Base-by-base conservation (phyloP, 1,140 invertebrate species). In the Pseudomyrmex sp. region DNA sequence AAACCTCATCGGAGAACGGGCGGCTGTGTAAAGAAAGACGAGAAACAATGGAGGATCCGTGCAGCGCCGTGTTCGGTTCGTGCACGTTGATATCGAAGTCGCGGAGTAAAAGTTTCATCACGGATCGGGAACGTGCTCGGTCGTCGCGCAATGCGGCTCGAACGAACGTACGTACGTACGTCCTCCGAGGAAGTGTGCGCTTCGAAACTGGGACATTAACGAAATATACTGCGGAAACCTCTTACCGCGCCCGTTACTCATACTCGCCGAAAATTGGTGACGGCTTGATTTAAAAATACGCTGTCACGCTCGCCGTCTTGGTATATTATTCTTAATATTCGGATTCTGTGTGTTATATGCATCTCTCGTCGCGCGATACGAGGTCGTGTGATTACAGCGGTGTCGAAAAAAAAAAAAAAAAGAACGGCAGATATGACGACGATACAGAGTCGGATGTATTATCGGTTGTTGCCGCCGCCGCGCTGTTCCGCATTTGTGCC, bases 391-490 rank as follows among this genome's bases (percentile, higher is more conserved):
- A 35, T 35, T 35, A 35, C 83, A 72, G 10, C 46, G 58, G 48
- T 12, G 65, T 54, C 48, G 18, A 80, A 84, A 70, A 84, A 70
- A 72, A 84, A 70, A 72, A 62, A 70, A 65, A 35, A 35, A 35
- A 48, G 44, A 23, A 63, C 5, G 52, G 50, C 59, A 69, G 54
- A 69, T 68, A 61, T 68, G 75, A 84, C 82, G 66, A 72, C 56
- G 76, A 23, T 23, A 23, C 20, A 0, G 58, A 61, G 20, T 84
- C 75, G 54, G 59, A 50, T 46, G 76, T 35, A 80, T 84, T 84
- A 84, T 84, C 83, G 76, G 50, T 84, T 80, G 75, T 84, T 84
- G 56, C 65, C 5, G n/a, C 48, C 76, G 20, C 44, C 35, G 18
- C 18, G 18, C 63, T 52, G 3, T 35, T 35, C 26, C 35, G 46